Evolutionary conservation across 2,113 vertebrate genomes (phyloP), one percentile per base, ranked within the genome.

Genomic region (Rallus limicola): DNA sequence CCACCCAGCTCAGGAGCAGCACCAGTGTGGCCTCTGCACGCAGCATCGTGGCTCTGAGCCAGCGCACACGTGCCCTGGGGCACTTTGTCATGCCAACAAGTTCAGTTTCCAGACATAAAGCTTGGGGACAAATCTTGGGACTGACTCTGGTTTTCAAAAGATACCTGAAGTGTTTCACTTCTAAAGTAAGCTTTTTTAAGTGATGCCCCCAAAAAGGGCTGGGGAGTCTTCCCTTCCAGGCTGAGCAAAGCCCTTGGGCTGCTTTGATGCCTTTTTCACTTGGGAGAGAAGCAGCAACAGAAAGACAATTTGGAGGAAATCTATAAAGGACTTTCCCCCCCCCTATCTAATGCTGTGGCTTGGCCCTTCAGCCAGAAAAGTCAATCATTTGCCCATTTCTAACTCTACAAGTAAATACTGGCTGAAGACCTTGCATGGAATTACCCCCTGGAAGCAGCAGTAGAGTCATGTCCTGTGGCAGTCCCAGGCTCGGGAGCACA

Each of bases 1-100:
- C 58, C 9, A 4, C 31, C 48, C 63, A 58, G 34, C 59, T 59
- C 59, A 56, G 17, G 10, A 71, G 33, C 80, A 70, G 59, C 40
- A 21, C 9, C 34, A 67, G n/a, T 0, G 3, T 4, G 10, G 44
- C 26, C 40, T 28, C 38, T 4, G 6, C 36, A 33, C 0, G 0
- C 1, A 9, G 23, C 10, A 10, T 25, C 0, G 0, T 34, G 38
- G 40, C 82, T 62, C 72, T 1, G 4, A 69, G 42, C 13, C 0
- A 0, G 23, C 0, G 1, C 40, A 62, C 5, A 7, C 1, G 1
- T 48, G 64, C 29, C 50, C 63, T 12, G 5, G 64, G 56, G 8
- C 44, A 25, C 5, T 69, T 76, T 86, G 90, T 72, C 71, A 42
- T 1, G 20, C 55, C 53, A 82, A 24, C 16, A 69, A 69, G 26